Conservation (phyloP, 1,140 invertebrate genomes). For the Drosophila athabasca region DNA sequence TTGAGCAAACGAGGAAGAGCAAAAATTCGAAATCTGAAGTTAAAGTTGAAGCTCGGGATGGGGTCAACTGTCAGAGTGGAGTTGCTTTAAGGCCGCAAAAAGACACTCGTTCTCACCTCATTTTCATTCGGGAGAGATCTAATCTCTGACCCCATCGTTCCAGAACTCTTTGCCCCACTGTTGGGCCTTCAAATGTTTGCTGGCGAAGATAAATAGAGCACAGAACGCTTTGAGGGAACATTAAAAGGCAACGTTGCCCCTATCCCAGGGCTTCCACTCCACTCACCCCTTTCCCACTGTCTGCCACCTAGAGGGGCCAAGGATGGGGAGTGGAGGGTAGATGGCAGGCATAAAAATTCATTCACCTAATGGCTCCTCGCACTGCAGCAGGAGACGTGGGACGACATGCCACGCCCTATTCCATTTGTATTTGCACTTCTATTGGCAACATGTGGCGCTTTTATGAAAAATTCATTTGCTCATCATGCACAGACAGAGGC, state of each 20-base stretch:
- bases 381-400: constrained; percentile 21
- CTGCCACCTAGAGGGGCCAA: constrained; percentile 44
- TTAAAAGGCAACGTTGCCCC: constrained; percentile 51
- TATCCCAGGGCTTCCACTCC: too few relatives aligned
- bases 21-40: too few relatives aligned
- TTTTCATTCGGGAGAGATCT: too few relatives aligned
- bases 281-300: constrained; percentile 19
- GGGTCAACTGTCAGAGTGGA: too few relatives aligned
- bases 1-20: constrained; percentile 12
- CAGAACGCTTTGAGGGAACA: constrained; percentile 65
- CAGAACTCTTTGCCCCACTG: too few relatives aligned
- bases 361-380: constrained; percentile 76
- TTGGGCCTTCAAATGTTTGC: neutral
- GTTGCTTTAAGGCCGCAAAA: too few relatives aligned
- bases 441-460: constrained; percentile 81
- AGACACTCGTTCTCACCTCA: too few relatives aligned
- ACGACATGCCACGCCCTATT: constrained; percentile 15
- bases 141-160: too few relatives aligned
- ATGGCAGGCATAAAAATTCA: constrained; percentile 67
- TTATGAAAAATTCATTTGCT: constrained; percentile 83
- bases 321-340: neutral
- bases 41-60: constrained; percentile 4
- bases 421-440: constrained; percentile 76
- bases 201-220: constrained; percentile 67
- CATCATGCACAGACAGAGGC: constrained; percentile 54